These are phyloP conservation scores for Sebastes vulpes DNA, from an alignment of 2,797 vertebrate species.

Conservation along the genomic window DNA sequence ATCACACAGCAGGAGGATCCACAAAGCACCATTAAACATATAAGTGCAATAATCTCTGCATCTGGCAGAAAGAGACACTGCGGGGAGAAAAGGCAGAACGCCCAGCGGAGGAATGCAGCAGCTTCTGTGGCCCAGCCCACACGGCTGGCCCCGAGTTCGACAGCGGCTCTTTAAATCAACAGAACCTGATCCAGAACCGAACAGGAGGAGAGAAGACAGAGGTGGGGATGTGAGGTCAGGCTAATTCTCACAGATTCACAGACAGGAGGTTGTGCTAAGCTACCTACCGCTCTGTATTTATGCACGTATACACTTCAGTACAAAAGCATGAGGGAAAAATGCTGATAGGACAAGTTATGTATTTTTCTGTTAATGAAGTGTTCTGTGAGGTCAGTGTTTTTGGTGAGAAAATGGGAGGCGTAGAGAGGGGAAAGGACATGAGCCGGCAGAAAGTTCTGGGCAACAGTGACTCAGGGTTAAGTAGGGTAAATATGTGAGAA, in stretches of 20 bases:
- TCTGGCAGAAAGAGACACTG: slow-evolving; percentile 47
- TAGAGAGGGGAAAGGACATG: slow-evolving; percentile 25
- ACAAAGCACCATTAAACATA: slow-evolving; percentile 14
- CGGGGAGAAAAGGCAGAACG: slow-evolving; percentile 60
- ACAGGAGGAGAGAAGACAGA: slow-evolving; percentile 61
- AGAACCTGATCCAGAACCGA: slow-evolving; percentile 73
- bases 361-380: slow-evolving; percentile 47
- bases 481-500: slow-evolving; percentile 12
- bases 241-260: slow-evolving; percentile 50
- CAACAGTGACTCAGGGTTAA: slow-evolving; percentile 56
- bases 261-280: slow-evolving; percentile 53
- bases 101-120: slow-evolving; percentile 79
- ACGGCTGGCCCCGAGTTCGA: slow-evolving; percentile 57
- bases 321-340: slow-evolving; percentile 22
- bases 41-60: slow-evolving; percentile 18
- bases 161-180: slow-evolving; percentile 73
- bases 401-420: slow-evolving; percentile 42
- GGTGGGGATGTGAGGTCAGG: slow-evolving; percentile 63
- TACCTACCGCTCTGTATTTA: slow-evolving; percentile 8
- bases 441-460: slow-evolving; percentile 35
- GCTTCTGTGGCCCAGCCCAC: slow-evolving; percentile 73
- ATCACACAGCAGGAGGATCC: background rate
- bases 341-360: slow-evolving; percentile 57
- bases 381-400: slow-evolving; percentile 55
- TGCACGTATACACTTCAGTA: slow-evolving; percentile 1